Evolutionary conservation across 2,113 vertebrate genomes (phyloP).

Genomic region (Phainopepla nitens): DNA sequence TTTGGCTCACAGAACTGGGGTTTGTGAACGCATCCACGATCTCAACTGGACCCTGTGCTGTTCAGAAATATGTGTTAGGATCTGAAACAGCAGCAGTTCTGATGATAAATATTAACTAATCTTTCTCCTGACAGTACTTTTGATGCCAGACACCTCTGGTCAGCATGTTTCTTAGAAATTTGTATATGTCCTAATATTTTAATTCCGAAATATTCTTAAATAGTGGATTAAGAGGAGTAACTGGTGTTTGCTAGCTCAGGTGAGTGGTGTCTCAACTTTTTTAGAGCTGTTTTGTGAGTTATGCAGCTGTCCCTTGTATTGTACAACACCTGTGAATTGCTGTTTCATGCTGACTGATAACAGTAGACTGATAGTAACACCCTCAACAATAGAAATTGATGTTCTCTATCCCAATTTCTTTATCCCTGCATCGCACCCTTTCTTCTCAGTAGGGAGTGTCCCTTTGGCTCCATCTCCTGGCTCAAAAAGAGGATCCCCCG

Average conservation of each 20-base stretch:
- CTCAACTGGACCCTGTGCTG: not conserved
- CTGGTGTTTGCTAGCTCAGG: not conserved
- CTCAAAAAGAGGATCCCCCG: not conserved
- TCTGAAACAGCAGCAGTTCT: not conserved
- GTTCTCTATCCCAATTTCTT: not conserved
- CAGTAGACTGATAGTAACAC: not conserved
- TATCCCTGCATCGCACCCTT: not conserved
- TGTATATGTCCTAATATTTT: not conserved
- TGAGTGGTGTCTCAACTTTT: not conserved
- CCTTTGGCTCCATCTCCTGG: conserved; percentile 59
- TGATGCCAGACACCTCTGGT: not conserved
- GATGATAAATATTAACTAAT: not conserved
- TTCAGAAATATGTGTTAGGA: not conserved
- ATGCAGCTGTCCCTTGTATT: not conserved
- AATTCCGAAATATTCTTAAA: not conserved
- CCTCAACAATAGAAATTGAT: not conserved
- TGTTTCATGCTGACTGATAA: not conserved
- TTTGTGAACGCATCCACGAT: not conserved
- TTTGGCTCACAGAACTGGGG: not conserved
- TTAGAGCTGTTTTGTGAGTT: not conserved
- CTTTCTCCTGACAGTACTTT: not conserved
- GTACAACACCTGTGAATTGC: not conserved
- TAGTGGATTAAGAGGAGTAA: not conserved
- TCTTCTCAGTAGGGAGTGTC: not conserved
- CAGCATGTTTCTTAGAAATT: not conserved